These are phyloP conservation scores for Osmerus eperlanus DNA, from an alignment of 2,113 vertebrate species.

Conservation along the genomic window DNA sequence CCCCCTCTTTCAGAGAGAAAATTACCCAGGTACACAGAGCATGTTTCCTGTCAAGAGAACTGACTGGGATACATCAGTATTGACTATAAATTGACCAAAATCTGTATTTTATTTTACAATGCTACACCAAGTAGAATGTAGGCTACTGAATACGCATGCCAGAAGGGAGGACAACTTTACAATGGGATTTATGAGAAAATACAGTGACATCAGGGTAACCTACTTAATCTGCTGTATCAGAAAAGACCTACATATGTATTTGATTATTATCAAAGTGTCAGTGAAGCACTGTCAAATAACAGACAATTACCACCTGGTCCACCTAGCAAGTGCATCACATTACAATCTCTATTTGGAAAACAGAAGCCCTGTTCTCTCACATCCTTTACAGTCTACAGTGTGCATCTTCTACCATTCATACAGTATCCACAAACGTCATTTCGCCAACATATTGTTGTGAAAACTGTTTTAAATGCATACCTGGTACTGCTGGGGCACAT, in stretches of 20 bases:
- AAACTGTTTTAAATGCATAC: no score
- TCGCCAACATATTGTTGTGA: no score
- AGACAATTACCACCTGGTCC: background rate
- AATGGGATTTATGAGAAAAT: background rate
- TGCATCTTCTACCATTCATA: no score
- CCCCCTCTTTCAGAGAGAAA: conserved; percentile 1
- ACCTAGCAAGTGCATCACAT: no score
- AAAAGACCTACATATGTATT: background rate
- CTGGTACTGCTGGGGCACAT: no score
- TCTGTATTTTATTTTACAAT: conserved; percentile 15
- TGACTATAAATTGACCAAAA: conserved; percentile 39
- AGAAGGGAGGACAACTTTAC: background rate
- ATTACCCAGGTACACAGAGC: conserved; percentile 33
- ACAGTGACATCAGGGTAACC: background rate
- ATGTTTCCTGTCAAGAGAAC: conserved; percentile 47
- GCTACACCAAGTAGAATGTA: conserved; percentile 33
- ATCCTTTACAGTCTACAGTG: no score
- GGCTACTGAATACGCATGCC: conserved; percentile 28
- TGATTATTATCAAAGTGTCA: background rate
- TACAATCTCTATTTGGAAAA: no score
- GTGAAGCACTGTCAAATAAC: background rate
- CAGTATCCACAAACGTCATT: no score
- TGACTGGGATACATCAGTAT: conserved; percentile 39
- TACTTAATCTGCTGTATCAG: background rate
- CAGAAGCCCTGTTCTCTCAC: no score